Evolutionary conservation across 1,140 invertebrate genomes (phyloP).

Genomic region (Parapsyche elsis): DNA sequence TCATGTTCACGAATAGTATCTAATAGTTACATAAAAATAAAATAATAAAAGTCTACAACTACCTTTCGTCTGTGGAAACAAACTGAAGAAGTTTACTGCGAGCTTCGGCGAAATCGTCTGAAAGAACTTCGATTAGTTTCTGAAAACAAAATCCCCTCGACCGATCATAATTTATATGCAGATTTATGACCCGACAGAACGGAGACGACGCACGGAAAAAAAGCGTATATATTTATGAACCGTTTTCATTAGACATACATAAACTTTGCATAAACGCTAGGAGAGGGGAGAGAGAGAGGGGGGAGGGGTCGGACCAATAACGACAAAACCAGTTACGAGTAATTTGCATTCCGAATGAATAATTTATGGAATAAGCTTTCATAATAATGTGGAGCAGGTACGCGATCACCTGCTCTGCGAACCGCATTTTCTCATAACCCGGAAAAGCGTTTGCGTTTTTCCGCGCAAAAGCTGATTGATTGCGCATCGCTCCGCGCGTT

Average conservation of each 20-base stretch:
- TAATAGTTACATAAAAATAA: too few species aligned
- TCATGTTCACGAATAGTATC: too few species aligned
- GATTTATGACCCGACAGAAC: not conserved
- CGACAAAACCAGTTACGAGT: constrained; percentile 19
- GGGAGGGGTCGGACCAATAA: not conserved
- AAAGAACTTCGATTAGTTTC: too few species aligned
- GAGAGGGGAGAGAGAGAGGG: not conserved
- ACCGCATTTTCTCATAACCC: constrained; percentile 14
- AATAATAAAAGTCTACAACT: too few species aligned
- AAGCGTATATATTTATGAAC: constrained; percentile 16
- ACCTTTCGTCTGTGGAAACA: too few species aligned
- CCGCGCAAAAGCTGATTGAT: not conserved
- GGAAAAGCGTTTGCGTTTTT: not conserved
- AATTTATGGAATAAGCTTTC: constrained; percentile 44
- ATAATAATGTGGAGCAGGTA: constrained; percentile 21
- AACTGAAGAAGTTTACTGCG: too few species aligned
- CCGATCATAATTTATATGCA: not conserved
- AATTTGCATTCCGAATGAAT: constrained; percentile 46
- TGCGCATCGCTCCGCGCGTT: too few species aligned
- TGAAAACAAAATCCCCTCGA: too few species aligned
- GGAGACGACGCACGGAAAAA: not conserved
- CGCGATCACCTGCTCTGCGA: constrained; percentile 18
- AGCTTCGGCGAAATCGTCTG: too few species aligned
- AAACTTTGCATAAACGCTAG: not conserved
- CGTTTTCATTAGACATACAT: constrained; percentile 19